Percentiles rank a stretch among this genome's conserved stretches.
phyloP scores from a whole-genome alignment of 1,140 invertebrate genomes.

The Bradysia coprophila region DNA sequence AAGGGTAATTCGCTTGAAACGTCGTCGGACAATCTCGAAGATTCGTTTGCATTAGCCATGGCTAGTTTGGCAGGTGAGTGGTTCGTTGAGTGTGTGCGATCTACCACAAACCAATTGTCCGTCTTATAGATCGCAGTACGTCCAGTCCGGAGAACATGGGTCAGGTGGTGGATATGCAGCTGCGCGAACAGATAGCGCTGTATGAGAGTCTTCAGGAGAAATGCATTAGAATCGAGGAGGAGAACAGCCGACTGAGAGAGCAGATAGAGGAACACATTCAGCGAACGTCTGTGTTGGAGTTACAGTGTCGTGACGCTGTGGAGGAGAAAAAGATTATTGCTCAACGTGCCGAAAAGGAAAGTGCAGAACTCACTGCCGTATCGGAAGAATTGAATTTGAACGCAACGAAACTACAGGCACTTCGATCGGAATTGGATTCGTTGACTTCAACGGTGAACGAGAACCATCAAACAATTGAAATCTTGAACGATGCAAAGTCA shows the following conservation, averaged over 20 bases:
- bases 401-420: not conserved
- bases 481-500: not conserved
- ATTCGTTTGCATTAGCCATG: no score
- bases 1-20: no score
- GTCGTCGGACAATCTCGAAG: no score
- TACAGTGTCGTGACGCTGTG: no score
- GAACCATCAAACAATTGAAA: not conserved
- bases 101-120: no score
- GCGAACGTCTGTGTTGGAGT: no score
- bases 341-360: not conserved
- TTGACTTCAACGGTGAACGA: not conserved
- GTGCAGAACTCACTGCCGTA: not conserved
- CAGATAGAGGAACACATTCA: not conserved
- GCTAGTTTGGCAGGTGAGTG: no score
- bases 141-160: not conserved
- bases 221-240: not conserved
- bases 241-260: not conserved
- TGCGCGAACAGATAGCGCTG: no score
- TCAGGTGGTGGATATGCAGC: not conserved
- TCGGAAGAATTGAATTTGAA: not conserved
- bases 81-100: no score
- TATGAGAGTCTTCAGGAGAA: not conserved
- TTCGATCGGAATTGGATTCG: not conserved
- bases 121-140: no score
- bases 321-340: not conserved